Evolutionary conservation across 2,888 invertebrate genomes (phyloP).

Genomic region (Cenopis cana): DNA sequence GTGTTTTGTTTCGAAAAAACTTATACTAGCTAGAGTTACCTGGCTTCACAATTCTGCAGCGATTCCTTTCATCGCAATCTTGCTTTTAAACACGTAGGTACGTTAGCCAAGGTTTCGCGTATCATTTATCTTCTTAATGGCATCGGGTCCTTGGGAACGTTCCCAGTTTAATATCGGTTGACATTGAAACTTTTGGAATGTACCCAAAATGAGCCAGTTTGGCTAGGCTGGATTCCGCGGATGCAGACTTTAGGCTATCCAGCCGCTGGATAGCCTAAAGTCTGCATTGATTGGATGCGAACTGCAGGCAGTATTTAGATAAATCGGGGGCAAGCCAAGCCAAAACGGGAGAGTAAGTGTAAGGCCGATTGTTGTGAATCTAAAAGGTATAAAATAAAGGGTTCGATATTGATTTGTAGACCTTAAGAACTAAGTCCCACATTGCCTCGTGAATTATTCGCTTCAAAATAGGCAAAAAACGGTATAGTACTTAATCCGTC

Average conservation of each 20-base stretch:
- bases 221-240: neutral
- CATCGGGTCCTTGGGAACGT: slow-evolving; percentile 23
- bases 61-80: slow-evolving; percentile 1
- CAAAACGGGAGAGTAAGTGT: neutral
- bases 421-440: too few relatives aligned
- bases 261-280: neutral
- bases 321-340: neutral
- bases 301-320: neutral
- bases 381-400: too few relatives aligned
- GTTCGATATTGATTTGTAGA: too few relatives aligned
- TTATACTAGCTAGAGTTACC: too few relatives aligned
- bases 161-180: slow-evolving; percentile 12
- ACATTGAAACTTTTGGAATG: slow-evolving; percentile 4
- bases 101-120: slow-evolving; percentile 22
- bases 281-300: slow-evolving; percentile 10
- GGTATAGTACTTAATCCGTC: too few relatives aligned
- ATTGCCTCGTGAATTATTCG: too few relatives aligned
- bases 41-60: neutral
- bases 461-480: too few relatives aligned
- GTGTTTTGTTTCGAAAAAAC: too few relatives aligned
- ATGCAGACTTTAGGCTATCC: too few relatives aligned
- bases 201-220: slow-evolving; percentile 13
- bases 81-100: neutral
- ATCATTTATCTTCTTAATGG: slow-evolving; percentile 27
- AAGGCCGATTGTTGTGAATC: too few relatives aligned